Conservation (phyloP, 2,888 invertebrate genomes). For the Andricus curvator region DNA sequence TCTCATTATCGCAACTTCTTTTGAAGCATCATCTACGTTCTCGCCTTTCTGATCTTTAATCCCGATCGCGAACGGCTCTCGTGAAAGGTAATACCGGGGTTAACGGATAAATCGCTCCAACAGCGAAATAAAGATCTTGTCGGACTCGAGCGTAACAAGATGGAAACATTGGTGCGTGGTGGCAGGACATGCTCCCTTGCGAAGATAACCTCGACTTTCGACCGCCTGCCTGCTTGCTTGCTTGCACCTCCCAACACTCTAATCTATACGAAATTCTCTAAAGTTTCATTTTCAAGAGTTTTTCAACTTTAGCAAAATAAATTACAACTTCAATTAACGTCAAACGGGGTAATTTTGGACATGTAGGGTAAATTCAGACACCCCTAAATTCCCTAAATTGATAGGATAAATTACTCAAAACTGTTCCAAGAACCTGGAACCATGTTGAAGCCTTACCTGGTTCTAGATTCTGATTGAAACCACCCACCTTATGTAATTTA, state of each 20-base stretch:
- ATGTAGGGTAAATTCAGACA: too few species aligned
- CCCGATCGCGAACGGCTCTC: background rate
- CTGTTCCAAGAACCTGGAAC: too few species aligned
- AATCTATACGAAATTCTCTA: background rate
- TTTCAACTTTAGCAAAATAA: too few species aligned
- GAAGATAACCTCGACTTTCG: constrained; percentile 21
- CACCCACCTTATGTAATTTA: too few species aligned
- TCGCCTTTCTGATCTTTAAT: background rate
- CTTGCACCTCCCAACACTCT: background rate
- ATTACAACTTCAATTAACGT: background rate
- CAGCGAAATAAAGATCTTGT: constrained; percentile 73
- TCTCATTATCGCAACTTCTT: background rate
- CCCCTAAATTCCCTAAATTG: too few species aligned
- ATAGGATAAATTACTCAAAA: too few species aligned
- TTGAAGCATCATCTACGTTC: background rate
- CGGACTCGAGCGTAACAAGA: constrained; percentile 70
- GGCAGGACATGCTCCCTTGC: constrained; percentile 58
- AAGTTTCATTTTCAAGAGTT: too few species aligned
- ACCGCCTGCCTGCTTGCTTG: background rate
- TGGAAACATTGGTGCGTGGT: constrained; percentile 66
- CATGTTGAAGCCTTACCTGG: too few species aligned
- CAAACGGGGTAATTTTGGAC: too few species aligned
- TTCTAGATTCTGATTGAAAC: too few species aligned
- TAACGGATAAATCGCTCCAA: constrained; percentile 63
- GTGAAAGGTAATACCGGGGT: constrained; percentile 30